A percentile compares a stretch with the other conserved stretches of the same genome.
Evolutionary conservation across 2,888 invertebrate species (phyloP).

Genomic region (Thysanoteuthis rhombus): DNA sequence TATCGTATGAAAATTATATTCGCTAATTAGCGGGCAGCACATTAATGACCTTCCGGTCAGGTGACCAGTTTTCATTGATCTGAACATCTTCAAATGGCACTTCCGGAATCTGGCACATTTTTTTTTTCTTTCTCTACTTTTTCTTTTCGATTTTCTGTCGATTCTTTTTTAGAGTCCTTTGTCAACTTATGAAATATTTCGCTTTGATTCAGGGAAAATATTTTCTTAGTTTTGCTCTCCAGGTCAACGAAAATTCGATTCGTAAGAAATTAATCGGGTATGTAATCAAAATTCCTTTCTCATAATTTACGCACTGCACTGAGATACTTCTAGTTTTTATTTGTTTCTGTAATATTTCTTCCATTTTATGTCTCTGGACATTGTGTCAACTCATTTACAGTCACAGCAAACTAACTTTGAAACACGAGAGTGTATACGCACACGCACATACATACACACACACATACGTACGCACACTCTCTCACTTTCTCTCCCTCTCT

Average conservation of each 20-base stretch:
- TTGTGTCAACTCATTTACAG: neutral
- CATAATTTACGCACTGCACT: neutral
- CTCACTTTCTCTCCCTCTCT: no score
- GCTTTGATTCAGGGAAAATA: neutral
- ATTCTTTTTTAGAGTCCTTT: neutral
- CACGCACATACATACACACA: no score
- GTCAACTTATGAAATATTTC: neutral
- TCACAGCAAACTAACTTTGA: no score
- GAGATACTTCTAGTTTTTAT: no score
- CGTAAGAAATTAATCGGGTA: neutral
- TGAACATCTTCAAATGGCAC: neutral
- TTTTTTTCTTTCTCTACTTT: neutral
- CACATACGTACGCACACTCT: no score
- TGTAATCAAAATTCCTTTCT: neutral
- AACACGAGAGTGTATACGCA: no score
- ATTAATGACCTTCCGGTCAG: constrained; percentile 12
- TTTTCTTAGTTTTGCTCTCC: neutral
- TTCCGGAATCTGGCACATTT: neutral
- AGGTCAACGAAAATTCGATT: neutral
- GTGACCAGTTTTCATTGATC: neutral
- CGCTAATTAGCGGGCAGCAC: neutral
- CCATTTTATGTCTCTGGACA: neutral
- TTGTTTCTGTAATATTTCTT: neutral
- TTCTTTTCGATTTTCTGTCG: neutral
- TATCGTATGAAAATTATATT: neutral